Evolutionary conservation across 2,113 vertebrate species (phyloP).

Genomic region (Phyllopteryx taeniolatus): DNA sequence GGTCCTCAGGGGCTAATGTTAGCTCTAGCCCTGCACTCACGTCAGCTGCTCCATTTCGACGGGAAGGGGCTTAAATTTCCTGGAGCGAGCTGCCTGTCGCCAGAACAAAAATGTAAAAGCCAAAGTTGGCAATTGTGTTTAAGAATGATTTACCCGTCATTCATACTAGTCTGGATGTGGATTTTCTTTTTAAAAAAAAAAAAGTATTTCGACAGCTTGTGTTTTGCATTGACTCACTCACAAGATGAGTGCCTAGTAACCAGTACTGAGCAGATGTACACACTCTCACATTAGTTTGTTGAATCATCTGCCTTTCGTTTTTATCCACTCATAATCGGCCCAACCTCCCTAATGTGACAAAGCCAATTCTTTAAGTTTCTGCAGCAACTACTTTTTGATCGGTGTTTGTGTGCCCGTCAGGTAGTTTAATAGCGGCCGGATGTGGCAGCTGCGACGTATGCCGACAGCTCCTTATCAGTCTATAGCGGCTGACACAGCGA

Average conservation of each 20-base stretch:
- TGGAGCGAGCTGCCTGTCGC: constrained; percentile 62
- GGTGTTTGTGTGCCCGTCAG: constrained; percentile 21
- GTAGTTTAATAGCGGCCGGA: constrained; percentile 40
- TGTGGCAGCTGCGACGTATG: constrained; percentile 55
- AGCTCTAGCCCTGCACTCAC: constrained; percentile 50
- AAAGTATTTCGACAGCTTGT: neutral
- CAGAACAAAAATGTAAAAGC: constrained; percentile 54
- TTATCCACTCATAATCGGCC: constrained; percentile 9
- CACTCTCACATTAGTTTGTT: constrained; percentile 16
- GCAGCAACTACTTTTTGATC: constrained; percentile 28
- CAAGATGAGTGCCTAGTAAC: neutral
- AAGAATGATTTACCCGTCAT: constrained; percentile 26
- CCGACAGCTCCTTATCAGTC: constrained; percentile 68
- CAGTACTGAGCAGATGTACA: constrained; percentile 12
- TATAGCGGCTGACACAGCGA: constrained; percentile 50
- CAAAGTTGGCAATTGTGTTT: constrained; percentile 29
- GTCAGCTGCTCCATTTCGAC: constrained; percentile 62
- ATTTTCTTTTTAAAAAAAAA: neutral
- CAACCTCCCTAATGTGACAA: neutral
- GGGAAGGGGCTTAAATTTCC: constrained; percentile 65
- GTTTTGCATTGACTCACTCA: neutral
- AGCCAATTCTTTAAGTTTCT: constrained; percentile 12
- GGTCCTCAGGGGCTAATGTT: constrained; percentile 64
- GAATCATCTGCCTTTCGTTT: constrained; percentile 9
- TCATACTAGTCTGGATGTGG: neutral